phyloP scores from a whole-genome alignment of 64 coral and sea anemone species.

The Actinia equina region DNA sequence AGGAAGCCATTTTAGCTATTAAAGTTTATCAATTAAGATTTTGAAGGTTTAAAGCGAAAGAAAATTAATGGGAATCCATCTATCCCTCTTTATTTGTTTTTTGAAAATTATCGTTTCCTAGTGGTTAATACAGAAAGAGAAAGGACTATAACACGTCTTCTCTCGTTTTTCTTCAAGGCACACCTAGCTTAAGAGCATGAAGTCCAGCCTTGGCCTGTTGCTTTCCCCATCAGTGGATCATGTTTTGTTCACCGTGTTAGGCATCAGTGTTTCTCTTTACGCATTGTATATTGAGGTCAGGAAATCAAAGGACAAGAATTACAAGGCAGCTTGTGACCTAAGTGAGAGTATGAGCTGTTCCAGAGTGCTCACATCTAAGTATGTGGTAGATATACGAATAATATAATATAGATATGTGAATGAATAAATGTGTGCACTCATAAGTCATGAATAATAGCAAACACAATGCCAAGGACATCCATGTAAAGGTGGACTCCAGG shows the following conservation, averaged over 20 bases:
- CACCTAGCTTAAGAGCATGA: background rate
- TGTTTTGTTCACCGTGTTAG: constrained; percentile 43
- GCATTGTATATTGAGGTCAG: constrained; percentile 66
- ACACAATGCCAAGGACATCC: too few species aligned
- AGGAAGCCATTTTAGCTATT: background rate
- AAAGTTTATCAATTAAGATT: background rate
- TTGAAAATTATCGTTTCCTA: too few species aligned
- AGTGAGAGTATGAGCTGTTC: constrained; percentile 85
- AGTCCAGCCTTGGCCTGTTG: background rate
- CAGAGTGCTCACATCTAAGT: constrained; percentile 71
- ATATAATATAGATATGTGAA: too few species aligned
- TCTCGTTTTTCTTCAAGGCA: background rate
- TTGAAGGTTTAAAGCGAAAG: too few species aligned
- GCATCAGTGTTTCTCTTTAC: constrained; percentile 74
- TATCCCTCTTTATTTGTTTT: too few species aligned
- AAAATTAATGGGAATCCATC: too few species aligned
- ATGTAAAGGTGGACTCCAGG: too few species aligned
- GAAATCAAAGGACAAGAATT: constrained; percentile 65
- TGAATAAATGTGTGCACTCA: too few species aligned
- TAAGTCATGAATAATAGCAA: too few species aligned
- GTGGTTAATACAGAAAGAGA: too few species aligned
- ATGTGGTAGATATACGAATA: background rate
- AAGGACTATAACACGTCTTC: background rate
- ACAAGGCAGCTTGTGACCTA: constrained; percentile 71
- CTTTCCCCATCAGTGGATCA: constrained; percentile 46